A percentile compares a stretch with the other conserved stretches of the same genome.
Evolutionary conservation across 2,113 vertebrate genomes (phyloP).

Genomic region (Tachysurus fulvidraco): DNA sequence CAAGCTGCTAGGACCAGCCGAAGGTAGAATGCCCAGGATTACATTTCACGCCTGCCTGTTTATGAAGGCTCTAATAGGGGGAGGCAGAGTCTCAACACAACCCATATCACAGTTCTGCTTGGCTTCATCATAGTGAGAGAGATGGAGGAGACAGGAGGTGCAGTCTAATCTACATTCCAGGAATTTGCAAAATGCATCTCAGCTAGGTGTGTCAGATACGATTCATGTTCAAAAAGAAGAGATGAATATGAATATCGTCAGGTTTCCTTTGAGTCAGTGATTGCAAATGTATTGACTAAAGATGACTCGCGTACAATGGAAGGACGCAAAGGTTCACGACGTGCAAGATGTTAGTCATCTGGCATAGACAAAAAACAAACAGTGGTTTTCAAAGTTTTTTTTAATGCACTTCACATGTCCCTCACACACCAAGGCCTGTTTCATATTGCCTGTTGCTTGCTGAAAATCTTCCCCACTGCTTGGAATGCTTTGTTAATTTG

Average conservation of each 20-base stretch:
- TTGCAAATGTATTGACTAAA: neutral
- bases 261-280: neutral
- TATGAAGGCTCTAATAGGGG: conserved; percentile 38
- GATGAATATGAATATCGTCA: neutral
- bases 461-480: conserved; percentile 31
- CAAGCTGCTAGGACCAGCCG: conserved; percentile 53
- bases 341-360: neutral
- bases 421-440: neutral
- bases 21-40: conserved; percentile 65
- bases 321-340: neutral
- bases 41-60: conserved; percentile 71
- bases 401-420: neutral
- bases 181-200: conserved; percentile 29
- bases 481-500: conserved; percentile 51
- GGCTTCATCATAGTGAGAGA: conserved; percentile 66
- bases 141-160: conserved; percentile 54
- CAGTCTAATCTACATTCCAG: conserved; percentile 34
- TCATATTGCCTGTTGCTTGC: conserved; percentile 17
- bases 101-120: conserved; percentile 74
- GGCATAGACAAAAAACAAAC: neutral
- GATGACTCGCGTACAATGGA: conserved; percentile 1
- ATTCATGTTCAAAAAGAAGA: conserved; percentile 17
- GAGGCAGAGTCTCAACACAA: conserved; percentile 40
- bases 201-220: conserved; percentile 33
- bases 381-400: neutral